These are phyloP conservation scores for Dorcus parallelipipedus DNA, from an alignment of 2,888 invertebrate species.

Conservation along the genomic window DNA sequence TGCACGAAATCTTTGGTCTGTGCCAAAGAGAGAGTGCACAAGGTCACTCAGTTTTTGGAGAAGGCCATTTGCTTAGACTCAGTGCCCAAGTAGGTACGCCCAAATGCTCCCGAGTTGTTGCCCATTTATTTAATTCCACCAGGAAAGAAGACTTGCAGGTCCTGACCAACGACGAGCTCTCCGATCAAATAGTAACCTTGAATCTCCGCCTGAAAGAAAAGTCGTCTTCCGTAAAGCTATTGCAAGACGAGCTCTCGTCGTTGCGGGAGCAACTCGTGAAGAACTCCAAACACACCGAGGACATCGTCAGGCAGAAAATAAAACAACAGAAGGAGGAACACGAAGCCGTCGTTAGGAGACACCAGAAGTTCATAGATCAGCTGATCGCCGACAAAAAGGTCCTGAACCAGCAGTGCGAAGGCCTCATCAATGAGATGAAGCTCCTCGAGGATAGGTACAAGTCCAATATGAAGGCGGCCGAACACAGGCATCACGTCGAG, in stretches of 20 bases:
- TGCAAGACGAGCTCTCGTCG: constrained; percentile 59
- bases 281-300: constrained; percentile 46
- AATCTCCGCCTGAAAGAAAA: constrained; percentile 61
- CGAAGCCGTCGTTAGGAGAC: constrained; percentile 69
- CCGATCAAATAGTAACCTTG: constrained; percentile 60
- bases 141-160: constrained; percentile 58
- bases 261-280: constrained; percentile 53
- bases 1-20: constrained; percentile 37
- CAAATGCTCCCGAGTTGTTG: not conserved
- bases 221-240: constrained; percentile 55
- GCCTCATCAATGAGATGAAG: constrained; percentile 62
- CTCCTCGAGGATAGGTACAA: constrained; percentile 65
- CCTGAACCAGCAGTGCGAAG: constrained; percentile 70
- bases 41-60: constrained; percentile 34
- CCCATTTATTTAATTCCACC: constrained; percentile 12
- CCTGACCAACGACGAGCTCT: constrained; percentile 58
- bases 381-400: constrained; percentile 76
- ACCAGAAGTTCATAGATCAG: constrained; percentile 81
- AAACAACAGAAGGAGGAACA: constrained; percentile 67
- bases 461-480: constrained; percentile 63
- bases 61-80: constrained; percentile 38
- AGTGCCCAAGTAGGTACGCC: constrained; percentile 40
- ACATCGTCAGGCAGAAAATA: constrained; percentile 48
- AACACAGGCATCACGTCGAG: constrained; percentile 74
- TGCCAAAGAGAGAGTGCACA: constrained; percentile 37